These are phyloP conservation scores for Urosaurus nigricauda DNA, from an alignment of 2,797 vertebrate genomes.

Conservation along the genomic window DNA sequence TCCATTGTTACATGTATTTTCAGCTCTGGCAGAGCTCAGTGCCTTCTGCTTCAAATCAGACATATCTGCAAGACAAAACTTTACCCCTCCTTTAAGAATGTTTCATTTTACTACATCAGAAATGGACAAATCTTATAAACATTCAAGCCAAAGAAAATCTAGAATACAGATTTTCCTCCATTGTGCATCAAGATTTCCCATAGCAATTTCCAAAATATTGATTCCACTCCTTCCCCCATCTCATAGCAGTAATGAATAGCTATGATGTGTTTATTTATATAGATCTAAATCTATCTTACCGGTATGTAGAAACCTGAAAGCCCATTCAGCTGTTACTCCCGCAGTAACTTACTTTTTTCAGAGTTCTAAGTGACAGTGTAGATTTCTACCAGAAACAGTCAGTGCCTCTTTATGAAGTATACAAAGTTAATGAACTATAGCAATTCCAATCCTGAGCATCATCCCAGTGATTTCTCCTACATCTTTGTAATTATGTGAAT, in stretches of 20 bases:
- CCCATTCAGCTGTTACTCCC: neutral
- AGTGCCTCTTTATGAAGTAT: neutral
- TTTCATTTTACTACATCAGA: slow-evolving; percentile 8
- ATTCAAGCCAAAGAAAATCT: slow-evolving; percentile 1
- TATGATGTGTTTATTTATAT: neutral
- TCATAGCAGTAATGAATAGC: neutral
- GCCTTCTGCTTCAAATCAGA: slow-evolving; percentile 4
- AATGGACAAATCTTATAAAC: slow-evolving; percentile 2
- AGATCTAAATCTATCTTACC: neutral
- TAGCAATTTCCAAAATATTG: slow-evolving; percentile 1
- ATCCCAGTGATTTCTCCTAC: neutral
- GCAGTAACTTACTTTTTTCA: neutral
- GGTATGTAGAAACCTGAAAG: neutral
- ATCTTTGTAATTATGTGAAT: neutral
- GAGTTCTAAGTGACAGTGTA: neutral
- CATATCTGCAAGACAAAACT: slow-evolving; percentile 20
- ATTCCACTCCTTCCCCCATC: neutral
- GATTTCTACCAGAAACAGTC: neutral
- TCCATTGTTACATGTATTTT: neutral
- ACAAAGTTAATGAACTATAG: neutral
- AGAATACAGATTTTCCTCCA: slow-evolving; percentile 2
- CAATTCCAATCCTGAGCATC: neutral
- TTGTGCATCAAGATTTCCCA: neutral
- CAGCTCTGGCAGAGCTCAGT: neutral
- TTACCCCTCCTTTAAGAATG: neutral